A percentile compares a stretch with the other conserved stretches of the same genome.
Conservation (phyloP, 2,888 invertebrate species). For the Nesidiocoris tenuis region DNA sequence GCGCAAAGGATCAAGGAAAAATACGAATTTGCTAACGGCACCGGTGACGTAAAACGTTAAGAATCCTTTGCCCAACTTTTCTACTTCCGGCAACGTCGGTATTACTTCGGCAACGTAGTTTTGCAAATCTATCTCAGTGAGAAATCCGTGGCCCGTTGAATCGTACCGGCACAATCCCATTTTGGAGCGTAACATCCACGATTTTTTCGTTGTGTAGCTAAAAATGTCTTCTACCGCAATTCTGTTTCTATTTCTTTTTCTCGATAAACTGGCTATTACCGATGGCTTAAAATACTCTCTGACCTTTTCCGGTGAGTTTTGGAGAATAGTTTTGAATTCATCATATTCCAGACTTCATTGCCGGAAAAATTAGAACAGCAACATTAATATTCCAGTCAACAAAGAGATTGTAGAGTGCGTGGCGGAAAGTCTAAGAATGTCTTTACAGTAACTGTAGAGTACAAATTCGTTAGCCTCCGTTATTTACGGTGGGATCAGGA, state of each 20-base stretch:
- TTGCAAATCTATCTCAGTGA: conserved; percentile 86
- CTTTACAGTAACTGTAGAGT: too few relatives aligned
- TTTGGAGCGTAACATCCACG: conserved; percentile 91
- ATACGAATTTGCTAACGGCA: conserved; percentile 91
- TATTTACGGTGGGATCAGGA: too few relatives aligned
- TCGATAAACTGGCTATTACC: neutral
- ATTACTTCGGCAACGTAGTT: conserved; percentile 92
- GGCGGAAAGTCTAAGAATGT: too few relatives aligned
- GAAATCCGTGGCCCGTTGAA: conserved; percentile 85
- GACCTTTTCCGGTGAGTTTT: conserved; percentile 4
- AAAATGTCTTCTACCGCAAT: conserved; percentile 60
- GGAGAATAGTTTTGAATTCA: conserved; percentile 10
- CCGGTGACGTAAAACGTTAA: conserved; percentile 95
- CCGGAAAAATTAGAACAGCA: too few relatives aligned
- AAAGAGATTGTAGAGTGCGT: too few relatives aligned
- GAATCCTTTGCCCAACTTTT: conserved; percentile 87
- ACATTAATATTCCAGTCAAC: too few relatives aligned
- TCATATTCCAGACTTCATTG: conserved; percentile 9
- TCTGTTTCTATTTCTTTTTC: neutral
- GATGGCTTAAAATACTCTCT: conserved; percentile 24
- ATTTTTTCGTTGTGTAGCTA: conserved; percentile 93
- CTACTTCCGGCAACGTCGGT: conserved; percentile 85
- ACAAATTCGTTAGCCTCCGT: too few relatives aligned
- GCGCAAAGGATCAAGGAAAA: conserved; percentile 86
- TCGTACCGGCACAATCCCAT: conserved; percentile 92